Percentiles rank a stretch among this genome's conserved stretches.
Evolutionary conservation across 2,797 vertebrate species (phyloP).

Genomic region (Chelmon rostratus): DNA sequence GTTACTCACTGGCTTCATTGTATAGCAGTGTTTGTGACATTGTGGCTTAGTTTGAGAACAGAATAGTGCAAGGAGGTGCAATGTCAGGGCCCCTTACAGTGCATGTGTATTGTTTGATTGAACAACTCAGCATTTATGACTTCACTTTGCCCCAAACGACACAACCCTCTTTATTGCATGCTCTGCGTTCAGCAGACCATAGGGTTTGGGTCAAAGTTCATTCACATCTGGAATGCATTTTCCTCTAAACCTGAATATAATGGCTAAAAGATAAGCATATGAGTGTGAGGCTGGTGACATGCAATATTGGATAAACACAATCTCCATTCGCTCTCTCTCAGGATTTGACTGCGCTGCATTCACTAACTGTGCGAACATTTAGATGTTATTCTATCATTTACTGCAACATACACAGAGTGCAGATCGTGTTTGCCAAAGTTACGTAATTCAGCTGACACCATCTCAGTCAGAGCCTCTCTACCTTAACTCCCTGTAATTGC

Average conservation of each 20-base stretch:
- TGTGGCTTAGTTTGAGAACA: slow-evolving; percentile 22
- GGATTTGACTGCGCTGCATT: not conserved
- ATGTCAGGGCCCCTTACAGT: slow-evolving; percentile 11
- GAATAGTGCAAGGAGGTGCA: slow-evolving; percentile 16
- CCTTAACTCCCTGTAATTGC: slow-evolving; percentile 33
- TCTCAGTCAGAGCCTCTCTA: slow-evolving; percentile 19
- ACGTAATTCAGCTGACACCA: slow-evolving; percentile 23
- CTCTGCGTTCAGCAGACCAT: not conserved
- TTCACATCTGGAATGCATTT: not conserved
- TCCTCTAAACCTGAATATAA: not conserved
- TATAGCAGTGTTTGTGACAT: slow-evolving; percentile 38
- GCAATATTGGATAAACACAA: not conserved
- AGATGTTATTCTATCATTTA: not conserved
- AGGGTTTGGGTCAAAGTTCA: not conserved
- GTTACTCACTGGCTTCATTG: slow-evolving; percentile 46
- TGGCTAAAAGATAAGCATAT: not conserved
- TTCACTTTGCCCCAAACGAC: not conserved
- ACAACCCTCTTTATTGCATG: slow-evolving; percentile 9
- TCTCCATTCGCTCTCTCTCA: not conserved
- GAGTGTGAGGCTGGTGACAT: not conserved
- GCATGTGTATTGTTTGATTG: slow-evolving; percentile 1
- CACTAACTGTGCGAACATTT: not conserved
- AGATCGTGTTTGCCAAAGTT: not conserved
- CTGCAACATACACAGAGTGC: slow-evolving; percentile 6
- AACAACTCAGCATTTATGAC: slow-evolving; percentile 12